phyloP scores from a whole-genome alignment of 2,888 invertebrate genomes.

The Horisme vitalbata region DNA sequence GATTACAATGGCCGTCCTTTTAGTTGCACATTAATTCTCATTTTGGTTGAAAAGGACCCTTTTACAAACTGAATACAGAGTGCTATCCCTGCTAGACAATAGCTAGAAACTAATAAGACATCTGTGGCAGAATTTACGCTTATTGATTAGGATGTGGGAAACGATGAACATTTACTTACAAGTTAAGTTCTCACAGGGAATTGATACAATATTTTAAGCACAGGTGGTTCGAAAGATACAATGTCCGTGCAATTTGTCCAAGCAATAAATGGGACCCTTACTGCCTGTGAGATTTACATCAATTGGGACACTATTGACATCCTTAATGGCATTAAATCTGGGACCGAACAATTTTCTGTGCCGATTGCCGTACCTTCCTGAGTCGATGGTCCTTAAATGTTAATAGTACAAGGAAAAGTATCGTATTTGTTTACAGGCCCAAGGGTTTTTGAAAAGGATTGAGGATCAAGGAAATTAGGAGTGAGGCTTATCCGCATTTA shows the following conservation, averaged over 20 bases:
- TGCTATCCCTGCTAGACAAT: neutral
- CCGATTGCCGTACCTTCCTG: slow-evolving; percentile 36
- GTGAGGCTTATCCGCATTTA: slow-evolving; percentile 21
- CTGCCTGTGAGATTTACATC: slow-evolving; percentile 47
- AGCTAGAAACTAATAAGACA: slow-evolving; percentile 1
- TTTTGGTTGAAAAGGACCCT: slow-evolving; percentile 40
- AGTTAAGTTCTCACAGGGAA: slow-evolving; percentile 5
- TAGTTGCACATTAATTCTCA: slow-evolving; percentile 45
- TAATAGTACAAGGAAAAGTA: slow-evolving; percentile 38
- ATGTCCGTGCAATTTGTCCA: slow-evolving; percentile 25
- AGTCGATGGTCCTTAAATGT: slow-evolving; percentile 49
- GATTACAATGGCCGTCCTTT: slow-evolving; percentile 43
- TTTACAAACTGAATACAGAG: slow-evolving; percentile 14
- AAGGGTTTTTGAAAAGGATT: slow-evolving; percentile 26
- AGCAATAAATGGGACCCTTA: slow-evolving; percentile 55
- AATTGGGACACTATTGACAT: slow-evolving; percentile 47
- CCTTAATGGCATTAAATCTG: slow-evolving; percentile 55
- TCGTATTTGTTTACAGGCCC: slow-evolving; percentile 29
- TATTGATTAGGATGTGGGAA: slow-evolving; percentile 12
- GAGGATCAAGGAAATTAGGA: slow-evolving; percentile 28
- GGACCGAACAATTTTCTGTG: slow-evolving; percentile 48
- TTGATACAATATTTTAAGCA: slow-evolving; percentile 11
- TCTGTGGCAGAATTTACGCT: slow-evolving; percentile 11
- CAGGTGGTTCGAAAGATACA: slow-evolving; percentile 22
- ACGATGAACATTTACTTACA: slow-evolving; percentile 12